Conservation (phyloP, 2,797 vertebrate genomes). For the Pelodytes ibericus region DNA sequence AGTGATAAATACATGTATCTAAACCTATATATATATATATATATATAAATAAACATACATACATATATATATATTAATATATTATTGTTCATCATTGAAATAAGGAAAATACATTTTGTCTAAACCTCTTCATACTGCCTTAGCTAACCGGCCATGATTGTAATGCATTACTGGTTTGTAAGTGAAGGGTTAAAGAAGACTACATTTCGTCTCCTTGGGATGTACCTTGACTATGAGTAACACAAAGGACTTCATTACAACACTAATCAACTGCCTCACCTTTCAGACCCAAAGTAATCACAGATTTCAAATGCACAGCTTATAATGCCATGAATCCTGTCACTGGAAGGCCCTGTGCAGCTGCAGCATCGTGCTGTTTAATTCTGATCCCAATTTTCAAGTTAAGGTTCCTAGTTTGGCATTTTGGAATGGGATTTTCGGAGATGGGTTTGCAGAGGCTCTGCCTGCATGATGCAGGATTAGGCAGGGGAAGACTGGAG, state of each 20-base stretch:
- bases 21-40: too few relatives aligned
- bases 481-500: conserved; percentile 77
- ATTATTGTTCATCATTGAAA: too few relatives aligned
- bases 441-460: conserved; percentile 65
- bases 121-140: too few relatives aligned
- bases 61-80: too few relatives aligned
- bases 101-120: too few relatives aligned
- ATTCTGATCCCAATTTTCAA: conserved; percentile 66
- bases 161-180: conserved; percentile 7
- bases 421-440: conserved; percentile 66
- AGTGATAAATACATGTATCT: too few relatives aligned
- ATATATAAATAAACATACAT: too few relatives aligned
- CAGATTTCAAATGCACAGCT: conserved; percentile 65
- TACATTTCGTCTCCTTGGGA: conserved; percentile 56
- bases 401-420: conserved; percentile 71
- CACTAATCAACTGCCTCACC: conserved; percentile 64
- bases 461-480: conserved; percentile 66
- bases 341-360: conserved; percentile 52
- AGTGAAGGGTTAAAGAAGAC: conserved; percentile 45
- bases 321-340: conserved; percentile 52
- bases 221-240: conserved; percentile 65
- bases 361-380: conserved; percentile 54
- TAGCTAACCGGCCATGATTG: conserved; percentile 24
- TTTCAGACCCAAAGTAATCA: conserved; percentile 65
- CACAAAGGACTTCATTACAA: conserved; percentile 63